Evolutionary conservation across 1,140 invertebrate genomes (phyloP).

Genomic region (Lepidurus packardi): DNA sequence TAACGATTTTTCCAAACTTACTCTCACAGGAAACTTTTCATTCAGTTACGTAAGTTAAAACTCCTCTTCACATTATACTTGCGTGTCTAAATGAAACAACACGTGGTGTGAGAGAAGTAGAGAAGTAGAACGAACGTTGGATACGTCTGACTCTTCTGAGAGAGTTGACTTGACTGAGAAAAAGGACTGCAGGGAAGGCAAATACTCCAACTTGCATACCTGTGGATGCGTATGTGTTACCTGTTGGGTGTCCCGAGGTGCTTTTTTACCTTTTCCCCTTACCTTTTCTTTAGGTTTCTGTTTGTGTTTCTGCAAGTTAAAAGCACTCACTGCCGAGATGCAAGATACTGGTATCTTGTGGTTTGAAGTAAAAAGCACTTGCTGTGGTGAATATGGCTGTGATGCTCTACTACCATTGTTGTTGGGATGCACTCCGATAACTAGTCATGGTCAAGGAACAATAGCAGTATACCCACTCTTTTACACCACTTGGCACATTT

Average conservation of each 20-base stretch:
- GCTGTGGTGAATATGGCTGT: neutral
- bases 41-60: no score
- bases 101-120: neutral
- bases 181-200: neutral
- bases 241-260: neutral
- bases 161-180: slow-evolving; percentile 13
- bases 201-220: neutral
- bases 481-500: neutral
- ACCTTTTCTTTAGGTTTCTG: no score
- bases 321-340: neutral
- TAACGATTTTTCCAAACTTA: neutral
- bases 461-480: slow-evolving; percentile 4
- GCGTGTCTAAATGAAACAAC: neutral
- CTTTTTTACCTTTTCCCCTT: neutral
- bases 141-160: neutral
- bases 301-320: neutral
- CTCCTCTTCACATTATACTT: no score
- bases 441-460: slow-evolving; percentile 19
- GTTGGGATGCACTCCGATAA: neutral
- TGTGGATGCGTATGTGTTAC: slow-evolving; percentile 9
- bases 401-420: neutral
- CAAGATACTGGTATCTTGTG: neutral
- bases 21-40: no score
- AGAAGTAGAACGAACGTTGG: neutral
- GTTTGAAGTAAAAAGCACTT: neutral